These are phyloP conservation scores for Autographa gamma DNA, from an alignment of 2,888 invertebrate species.

Conservation along the genomic window DNA sequence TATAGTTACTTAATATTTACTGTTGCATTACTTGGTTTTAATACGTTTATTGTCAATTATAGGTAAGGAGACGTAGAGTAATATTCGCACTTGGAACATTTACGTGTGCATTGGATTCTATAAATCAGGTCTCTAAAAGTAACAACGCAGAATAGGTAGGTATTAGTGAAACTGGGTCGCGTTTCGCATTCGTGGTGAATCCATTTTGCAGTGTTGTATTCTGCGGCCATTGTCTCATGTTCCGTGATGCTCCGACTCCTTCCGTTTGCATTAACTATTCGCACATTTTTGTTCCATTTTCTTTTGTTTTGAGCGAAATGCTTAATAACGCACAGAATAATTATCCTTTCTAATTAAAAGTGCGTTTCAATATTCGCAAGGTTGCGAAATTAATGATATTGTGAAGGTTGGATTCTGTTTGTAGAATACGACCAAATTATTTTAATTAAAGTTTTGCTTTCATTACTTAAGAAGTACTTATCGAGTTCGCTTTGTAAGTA, in stretches of 20 bases:
- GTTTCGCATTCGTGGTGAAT: slow-evolving; percentile 73
- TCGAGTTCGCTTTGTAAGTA: not conserved
- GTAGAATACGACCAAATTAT: not conserved
- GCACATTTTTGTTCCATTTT: slow-evolving; percentile 54
- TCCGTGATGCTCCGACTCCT: slow-evolving; percentile 65
- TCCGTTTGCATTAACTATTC: slow-evolving; percentile 67
- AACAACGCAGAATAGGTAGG: slow-evolving; percentile 61
- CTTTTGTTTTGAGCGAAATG: slow-evolving; percentile 44
- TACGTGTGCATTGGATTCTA: slow-evolving; percentile 48
- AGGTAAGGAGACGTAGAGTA: slow-evolving; percentile 9
- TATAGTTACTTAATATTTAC: not conserved
- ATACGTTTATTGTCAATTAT: not conserved
- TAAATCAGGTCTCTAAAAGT: slow-evolving; percentile 58
- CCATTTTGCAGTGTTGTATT: slow-evolving; percentile 69
- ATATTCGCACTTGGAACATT: slow-evolving; percentile 38
- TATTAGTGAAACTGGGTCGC: slow-evolving; percentile 74
- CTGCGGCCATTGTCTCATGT: slow-evolving; percentile 64
- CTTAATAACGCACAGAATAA: slow-evolving; percentile 27
- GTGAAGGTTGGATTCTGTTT: not conserved
- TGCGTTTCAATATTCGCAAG: slow-evolving; percentile 18
- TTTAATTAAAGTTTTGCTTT: not conserved
- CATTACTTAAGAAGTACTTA: not conserved
- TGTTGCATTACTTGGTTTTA: not conserved
- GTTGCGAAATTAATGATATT: slow-evolving; percentile 9
- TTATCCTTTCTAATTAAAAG: slow-evolving; percentile 36